Percentiles rank a stretch among this genome's conserved stretches.
These are phyloP conservation scores for Pipistrellus nathusii DNA, from an alignment of 2,797 vertebrate species.

Conservation along the genomic window DNA sequence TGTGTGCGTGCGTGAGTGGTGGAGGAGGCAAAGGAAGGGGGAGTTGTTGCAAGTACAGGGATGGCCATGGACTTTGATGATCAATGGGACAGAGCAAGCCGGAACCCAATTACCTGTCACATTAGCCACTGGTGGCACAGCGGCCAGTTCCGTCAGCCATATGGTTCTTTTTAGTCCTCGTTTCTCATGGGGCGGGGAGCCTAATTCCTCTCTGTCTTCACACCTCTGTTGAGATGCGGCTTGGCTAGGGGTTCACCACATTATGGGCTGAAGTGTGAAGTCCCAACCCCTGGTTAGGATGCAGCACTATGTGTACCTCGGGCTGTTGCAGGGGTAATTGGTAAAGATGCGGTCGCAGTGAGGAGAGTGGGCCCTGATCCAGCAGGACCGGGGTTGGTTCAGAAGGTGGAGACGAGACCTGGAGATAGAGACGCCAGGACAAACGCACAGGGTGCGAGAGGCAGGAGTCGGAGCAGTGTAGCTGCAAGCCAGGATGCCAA, in stretches of 20 bases:
- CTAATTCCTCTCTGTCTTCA: not conserved
- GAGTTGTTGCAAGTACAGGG: not conserved
- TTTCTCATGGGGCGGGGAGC: not conserved
- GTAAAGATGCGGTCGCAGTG: not conserved
- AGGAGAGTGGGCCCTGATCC: not conserved
- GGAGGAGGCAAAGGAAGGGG: not conserved
- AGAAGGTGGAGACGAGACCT: not conserved
- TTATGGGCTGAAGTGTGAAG: too few relatives aligned
- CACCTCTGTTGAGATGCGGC: not conserved
- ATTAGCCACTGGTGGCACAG: not conserved
- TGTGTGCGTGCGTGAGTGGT: not conserved
- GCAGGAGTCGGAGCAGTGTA: rapidly evolving
- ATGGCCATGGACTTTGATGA: not conserved
- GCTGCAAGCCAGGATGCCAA: not conserved
- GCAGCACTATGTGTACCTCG: not conserved
- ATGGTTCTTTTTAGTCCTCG: not conserved
- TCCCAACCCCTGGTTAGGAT: not conserved
- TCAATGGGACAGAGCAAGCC: not conserved
- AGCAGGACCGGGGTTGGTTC: not conserved
- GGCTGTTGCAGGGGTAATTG: too few relatives aligned
- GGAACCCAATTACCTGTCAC: not conserved
- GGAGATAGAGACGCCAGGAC: not conserved
- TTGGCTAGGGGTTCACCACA: not conserved
- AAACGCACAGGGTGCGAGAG: rapidly evolving
- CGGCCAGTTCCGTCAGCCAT: not conserved